Percentiles rank a stretch among this genome's conserved stretches.
These are phyloP conservation scores for Edolisoma coerulescens DNA, from an alignment of 2,113 vertebrate species.

Conservation along the genomic window DNA sequence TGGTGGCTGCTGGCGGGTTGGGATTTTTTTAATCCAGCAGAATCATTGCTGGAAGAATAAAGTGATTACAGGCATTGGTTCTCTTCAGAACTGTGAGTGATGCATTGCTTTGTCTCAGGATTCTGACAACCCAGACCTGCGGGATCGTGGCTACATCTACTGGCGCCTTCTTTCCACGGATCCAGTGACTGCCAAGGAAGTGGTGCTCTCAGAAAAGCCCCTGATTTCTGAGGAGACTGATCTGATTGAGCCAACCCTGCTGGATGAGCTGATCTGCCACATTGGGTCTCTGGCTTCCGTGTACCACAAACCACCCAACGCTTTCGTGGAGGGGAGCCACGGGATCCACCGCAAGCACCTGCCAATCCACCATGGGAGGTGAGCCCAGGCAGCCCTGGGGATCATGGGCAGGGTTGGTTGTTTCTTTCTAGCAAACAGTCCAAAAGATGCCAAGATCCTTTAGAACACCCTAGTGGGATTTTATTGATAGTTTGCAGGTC, in stretches of 20 bases:
- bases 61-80: neutral
- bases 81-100: neutral
- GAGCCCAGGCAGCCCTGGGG: neutral
- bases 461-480: neutral
- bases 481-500: neutral
- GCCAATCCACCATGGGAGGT: slow-evolving; percentile 97
- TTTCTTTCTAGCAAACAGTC: neutral
- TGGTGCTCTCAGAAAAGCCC: slow-evolving; percentile 95
- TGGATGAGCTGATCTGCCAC: slow-evolving; percentile 97
- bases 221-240: slow-evolving; percentile 97
- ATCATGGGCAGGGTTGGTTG: rapidly evolving
- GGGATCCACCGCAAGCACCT: slow-evolving; percentile 96
- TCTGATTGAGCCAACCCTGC: slow-evolving; percentile 92
- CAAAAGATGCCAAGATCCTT: neutral
- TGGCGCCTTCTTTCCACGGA: slow-evolving; percentile 98
- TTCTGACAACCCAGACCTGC: slow-evolving; percentile 97
- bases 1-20: neutral
- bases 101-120: slow-evolving; percentile 74
- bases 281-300: slow-evolving; percentile 95
- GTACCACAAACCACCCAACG: slow-evolving; percentile 97
- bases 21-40: neutral
- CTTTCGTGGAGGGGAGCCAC: slow-evolving; percentile 97
- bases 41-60: neutral
- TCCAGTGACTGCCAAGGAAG: slow-evolving; percentile 96
- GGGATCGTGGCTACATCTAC: slow-evolving; percentile 98